Evolutionary conservation across 2,888 invertebrate genomes (phyloP).

Genomic region (Drosophila yooni): DNA sequence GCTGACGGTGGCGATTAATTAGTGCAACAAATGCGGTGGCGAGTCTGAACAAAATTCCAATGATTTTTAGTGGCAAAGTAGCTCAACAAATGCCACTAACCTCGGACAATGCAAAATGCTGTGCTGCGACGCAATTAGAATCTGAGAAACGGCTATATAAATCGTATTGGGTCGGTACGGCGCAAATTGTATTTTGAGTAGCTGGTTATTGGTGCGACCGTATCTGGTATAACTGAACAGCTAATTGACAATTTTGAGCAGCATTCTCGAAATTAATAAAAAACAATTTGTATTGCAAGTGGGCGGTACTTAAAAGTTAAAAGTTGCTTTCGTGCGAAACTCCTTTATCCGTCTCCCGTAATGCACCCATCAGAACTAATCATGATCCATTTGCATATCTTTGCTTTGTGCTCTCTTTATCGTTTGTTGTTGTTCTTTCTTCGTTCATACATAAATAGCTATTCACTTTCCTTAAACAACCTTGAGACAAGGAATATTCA

Average conservation of each 20-base stretch:
- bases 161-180: constrained; percentile 3
- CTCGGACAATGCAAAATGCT: constrained; percentile 60
- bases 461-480: background rate
- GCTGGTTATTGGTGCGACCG: constrained; percentile 16
- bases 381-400: background rate
- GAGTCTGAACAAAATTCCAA: constrained; percentile 35
- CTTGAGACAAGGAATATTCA: background rate
- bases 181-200: background rate
- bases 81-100: constrained; percentile 60
- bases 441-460: background rate
- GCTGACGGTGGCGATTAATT: constrained; percentile 53
- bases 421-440: background rate
- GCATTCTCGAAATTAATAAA: background rate
- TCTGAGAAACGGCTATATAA: constrained; percentile 16
- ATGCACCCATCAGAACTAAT: background rate
- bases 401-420: background rate
- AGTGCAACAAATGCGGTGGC: constrained; percentile 39
- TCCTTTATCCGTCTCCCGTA: background rate
- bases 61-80: constrained; percentile 18
- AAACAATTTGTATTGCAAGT: background rate
- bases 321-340: background rate
- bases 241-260: background rate
- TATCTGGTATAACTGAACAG: constrained; percentile 4
- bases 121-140: constrained; percentile 51
- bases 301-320: background rate